A percentile compares a stretch with the other conserved stretches of the same genome.
These are phyloP conservation scores for Resseliella maxima DNA, from an alignment of 2,888 invertebrate species.

Conservation along the genomic window DNA sequence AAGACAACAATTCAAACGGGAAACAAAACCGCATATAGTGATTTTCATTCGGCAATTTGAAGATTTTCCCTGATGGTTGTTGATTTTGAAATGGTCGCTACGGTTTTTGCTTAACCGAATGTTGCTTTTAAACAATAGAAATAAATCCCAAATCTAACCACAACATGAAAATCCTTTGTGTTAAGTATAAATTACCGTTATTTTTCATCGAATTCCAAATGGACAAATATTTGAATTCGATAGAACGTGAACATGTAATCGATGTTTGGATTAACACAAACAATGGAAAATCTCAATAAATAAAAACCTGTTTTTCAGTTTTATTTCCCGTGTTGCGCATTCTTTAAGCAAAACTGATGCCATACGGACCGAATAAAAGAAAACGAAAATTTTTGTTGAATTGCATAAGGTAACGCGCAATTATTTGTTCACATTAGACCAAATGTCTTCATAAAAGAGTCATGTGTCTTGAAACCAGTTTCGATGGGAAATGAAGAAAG, in stretches of 20 bases:
- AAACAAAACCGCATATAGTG: no score
- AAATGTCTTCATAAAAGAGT: constrained; percentile 30
- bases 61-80: not conserved
- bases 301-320: not conserved
- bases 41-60: no score
- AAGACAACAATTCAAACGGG: no score
- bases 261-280: constrained; percentile 10
- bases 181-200: not conserved
- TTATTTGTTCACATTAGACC: constrained; percentile 32
- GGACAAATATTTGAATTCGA: not conserved
- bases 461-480: not conserved
- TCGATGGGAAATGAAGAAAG: constrained; percentile 40
- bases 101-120: not conserved
- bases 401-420: not conserved
- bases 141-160: not conserved
- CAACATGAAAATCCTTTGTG: not conserved
- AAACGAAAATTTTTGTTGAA: not conserved
- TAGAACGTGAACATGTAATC: not conserved
- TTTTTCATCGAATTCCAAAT: not conserved
- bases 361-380: not conserved
- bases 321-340: not conserved
- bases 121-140: not conserved
- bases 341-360: no score
- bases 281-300: not conserved
- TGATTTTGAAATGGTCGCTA: not conserved